Evolutionary conservation across 1,140 invertebrate species (phyloP), one percentile per base, ranked within the genome.

Genomic region (Brachionus calyciflorus): DNA sequence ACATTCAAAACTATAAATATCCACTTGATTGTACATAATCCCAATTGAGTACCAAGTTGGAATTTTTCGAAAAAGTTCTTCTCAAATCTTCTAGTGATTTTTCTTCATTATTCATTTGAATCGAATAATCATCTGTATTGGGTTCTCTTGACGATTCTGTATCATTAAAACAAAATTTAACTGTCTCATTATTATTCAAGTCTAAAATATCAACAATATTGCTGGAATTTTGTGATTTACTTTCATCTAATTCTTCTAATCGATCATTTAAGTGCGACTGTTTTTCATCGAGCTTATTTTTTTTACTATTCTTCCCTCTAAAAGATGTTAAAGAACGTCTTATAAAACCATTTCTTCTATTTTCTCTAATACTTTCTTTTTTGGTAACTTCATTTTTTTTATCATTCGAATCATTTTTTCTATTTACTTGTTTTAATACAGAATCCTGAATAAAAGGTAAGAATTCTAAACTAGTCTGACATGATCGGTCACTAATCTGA

Each of bases 11-110:
- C 37, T 53, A 73, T 55, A 73, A 73, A 51, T 73, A 73, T 51
- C 46, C 69, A 51, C 69, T 73, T 26, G 69, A 51, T 41, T 73
- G 69, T 0, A 73, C 46, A 73, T 73, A 51, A 51, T 73, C 69
- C 69, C 69, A 73, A 30, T 51, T 48, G n/a, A 73, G n/a, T 19
- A 55, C 37, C 2, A 73, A 17, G 51, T 73, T 55, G 40, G 10
- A 1, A 55, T 73, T 73, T 55, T 51, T 33, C 3, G 7, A 24
- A 49, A 73, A 55, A 2, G 40, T 19, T 40, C 51, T 40, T 51
- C 37, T 55, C 1, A 73, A 46, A 51, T 65, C 40, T 24, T 65
- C 60, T 3, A 65, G n/a, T 0, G 60, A 65, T 44, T 65, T 37
- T 21, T 65, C 60, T 46, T 65, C 40, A 44, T 46, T 6, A 26